Percentiles rank a stretch among this genome's conserved stretches.
These are phyloP conservation scores for Dermatemys mawii DNA, from an alignment of 2,113 vertebrate species.

Conservation along the genomic window DNA sequence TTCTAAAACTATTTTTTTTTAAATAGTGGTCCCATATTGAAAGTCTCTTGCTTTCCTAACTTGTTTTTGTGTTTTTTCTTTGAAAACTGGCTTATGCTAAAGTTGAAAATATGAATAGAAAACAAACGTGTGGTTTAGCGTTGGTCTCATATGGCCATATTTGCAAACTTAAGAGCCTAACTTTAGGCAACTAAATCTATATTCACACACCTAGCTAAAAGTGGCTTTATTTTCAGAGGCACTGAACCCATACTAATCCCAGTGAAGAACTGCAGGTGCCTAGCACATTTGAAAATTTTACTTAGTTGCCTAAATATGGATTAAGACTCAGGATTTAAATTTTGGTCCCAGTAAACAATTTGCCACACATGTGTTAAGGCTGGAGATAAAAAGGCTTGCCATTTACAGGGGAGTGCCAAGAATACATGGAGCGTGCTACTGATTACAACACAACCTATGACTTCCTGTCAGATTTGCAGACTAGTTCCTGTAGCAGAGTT, in stretches of 20 bases:
- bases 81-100: not conserved
- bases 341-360: not conserved
- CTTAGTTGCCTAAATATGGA: not conserved
- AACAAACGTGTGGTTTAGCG: not conserved
- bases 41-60: not conserved
- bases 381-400: not conserved
- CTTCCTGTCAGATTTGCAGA: not conserved
- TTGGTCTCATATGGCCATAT: not conserved
- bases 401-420: not conserved
- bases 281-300: not conserved
- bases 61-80: not conserved
- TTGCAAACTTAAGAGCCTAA: not conserved
- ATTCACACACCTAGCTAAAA: not conserved
- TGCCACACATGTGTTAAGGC: not conserved
- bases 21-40: accelerated
- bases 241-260: accelerated
- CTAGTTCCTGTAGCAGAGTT: not conserved
- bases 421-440: not conserved
- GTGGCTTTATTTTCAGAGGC: not conserved
- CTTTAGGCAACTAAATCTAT: not conserved
- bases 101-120: not conserved
- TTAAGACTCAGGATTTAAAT: not conserved
- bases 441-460: not conserved
- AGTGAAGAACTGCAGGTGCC: not conserved
- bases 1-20: not conserved